phyloP scores from a whole-genome alignment of 2,888 invertebrate genomes.

The Tridacna crocea region DNA sequence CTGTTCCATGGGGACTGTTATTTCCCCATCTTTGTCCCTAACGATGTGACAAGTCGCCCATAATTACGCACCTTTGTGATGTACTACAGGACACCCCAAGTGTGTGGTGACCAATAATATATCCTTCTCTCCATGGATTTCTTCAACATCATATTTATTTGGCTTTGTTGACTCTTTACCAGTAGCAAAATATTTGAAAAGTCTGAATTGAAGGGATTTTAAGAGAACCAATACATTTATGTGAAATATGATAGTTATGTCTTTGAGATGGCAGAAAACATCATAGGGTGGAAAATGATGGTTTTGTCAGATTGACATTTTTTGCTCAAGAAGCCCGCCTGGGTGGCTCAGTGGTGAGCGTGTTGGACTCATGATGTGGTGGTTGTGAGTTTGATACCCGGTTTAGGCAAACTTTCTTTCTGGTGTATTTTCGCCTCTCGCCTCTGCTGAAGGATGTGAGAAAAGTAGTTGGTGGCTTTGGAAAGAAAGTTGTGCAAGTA shows the following conservation, averaged over 20 bases:
- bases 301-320: neutral
- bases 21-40: conserved; percentile 29
- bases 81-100: conserved; percentile 31
- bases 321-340: neutral
- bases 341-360: too few species aligned
- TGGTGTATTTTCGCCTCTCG: too few species aligned
- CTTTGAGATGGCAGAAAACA: neutral
- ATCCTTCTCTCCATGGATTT: neutral
- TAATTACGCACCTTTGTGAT: conserved; percentile 58
- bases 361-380: too few species aligned
- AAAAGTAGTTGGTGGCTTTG: too few species aligned
- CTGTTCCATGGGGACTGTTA: conserved; percentile 8
- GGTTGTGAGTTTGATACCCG: too few species aligned
- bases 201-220: neutral
- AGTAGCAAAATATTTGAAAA: neutral
- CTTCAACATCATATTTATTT: neutral
- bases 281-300: neutral
- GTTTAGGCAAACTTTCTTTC: too few species aligned
- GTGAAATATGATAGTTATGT: neutral
- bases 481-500: too few species aligned
- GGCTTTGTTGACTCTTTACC: neutral
- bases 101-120: conserved; percentile 43
- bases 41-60: conserved; percentile 27
- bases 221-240: neutral
- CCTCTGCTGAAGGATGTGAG: too few species aligned